Percentiles rank a stretch among this genome's conserved stretches.
These are phyloP conservation scores for Acanthosepion lycidas DNA, from an alignment of 2,888 invertebrate genomes.

Conservation along the genomic window DNA sequence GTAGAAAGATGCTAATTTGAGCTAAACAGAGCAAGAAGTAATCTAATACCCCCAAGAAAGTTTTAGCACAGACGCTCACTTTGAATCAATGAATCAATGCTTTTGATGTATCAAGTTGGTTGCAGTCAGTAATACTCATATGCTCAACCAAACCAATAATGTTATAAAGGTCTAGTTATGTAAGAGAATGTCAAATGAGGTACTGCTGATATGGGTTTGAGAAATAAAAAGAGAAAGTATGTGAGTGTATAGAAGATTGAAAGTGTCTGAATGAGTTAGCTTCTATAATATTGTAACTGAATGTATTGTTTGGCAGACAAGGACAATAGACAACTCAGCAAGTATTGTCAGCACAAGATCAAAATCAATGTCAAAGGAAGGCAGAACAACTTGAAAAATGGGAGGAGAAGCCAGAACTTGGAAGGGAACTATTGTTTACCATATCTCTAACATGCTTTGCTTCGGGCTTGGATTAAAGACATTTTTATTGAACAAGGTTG, in stretches of 20 bases:
- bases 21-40: neutral
- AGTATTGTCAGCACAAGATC: neutral
- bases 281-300: neutral
- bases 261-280: neutral
- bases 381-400: slow-evolving; percentile 6
- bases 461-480: too few relatives aligned
- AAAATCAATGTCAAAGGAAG: neutral
- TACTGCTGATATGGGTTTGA: neutral
- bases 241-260: neutral
- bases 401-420: neutral
- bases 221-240: neutral
- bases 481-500: neutral
- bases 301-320: neutral
- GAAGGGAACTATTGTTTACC: neutral
- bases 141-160: neutral
- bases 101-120: neutral
- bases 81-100: neutral
- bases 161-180: neutral
- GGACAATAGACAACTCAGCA: slow-evolving; percentile 18
- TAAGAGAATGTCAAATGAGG: neutral
- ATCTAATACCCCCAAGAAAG: neutral
- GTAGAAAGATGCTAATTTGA: neutral
- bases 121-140: neutral
- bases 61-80: neutral
- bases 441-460: slow-evolving; percentile 16